phyloP scores from a whole-genome alignment of 2,797 vertebrate genomes.

The Ispidina picta region DNA sequence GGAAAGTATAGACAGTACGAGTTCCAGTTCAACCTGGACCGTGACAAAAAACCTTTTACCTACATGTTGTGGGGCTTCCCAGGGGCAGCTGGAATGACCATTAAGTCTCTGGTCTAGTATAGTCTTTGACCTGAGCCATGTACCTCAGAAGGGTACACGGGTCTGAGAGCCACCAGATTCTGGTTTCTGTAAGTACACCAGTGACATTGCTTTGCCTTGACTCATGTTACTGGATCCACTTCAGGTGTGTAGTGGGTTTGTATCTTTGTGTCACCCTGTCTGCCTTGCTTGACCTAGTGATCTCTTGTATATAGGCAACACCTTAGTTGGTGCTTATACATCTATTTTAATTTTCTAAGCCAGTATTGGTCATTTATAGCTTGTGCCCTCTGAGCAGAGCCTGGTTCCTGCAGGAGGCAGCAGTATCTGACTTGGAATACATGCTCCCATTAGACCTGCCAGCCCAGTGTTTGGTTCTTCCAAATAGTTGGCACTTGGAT shows the following conservation, averaged over 20 bases:
- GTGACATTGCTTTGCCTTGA: not conserved
- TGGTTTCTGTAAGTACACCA: not conserved
- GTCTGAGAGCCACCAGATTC: not conserved
- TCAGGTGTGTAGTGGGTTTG: not conserved
- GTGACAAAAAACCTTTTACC: accelerated
- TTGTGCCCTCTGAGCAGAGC: not conserved
- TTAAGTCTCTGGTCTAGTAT: not conserved
- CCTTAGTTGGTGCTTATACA: not conserved
- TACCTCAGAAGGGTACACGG: not conserved
- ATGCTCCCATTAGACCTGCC: not conserved
- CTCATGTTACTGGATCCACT: not conserved
- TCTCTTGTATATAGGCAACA: not conserved
- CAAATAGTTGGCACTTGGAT: not conserved
- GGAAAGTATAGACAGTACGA: not conserved
- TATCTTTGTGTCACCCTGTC: not conserved
- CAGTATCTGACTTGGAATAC: not conserved
- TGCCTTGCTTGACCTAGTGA: not conserved
- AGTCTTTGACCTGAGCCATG: not conserved
- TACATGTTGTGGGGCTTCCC: accelerated
- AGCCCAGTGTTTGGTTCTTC: conserved; percentile 30
- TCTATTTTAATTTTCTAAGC: not conserved
- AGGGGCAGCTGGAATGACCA: not conserved
- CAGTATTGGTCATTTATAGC: not conserved
- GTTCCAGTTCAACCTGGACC: not conserved
- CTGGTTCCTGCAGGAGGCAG: not conserved